A percentile compares a stretch with the other conserved stretches of the same genome.
Evolutionary conservation across 2,113 vertebrate species (phyloP).

Genomic region (Nibea albiflora): DNA sequence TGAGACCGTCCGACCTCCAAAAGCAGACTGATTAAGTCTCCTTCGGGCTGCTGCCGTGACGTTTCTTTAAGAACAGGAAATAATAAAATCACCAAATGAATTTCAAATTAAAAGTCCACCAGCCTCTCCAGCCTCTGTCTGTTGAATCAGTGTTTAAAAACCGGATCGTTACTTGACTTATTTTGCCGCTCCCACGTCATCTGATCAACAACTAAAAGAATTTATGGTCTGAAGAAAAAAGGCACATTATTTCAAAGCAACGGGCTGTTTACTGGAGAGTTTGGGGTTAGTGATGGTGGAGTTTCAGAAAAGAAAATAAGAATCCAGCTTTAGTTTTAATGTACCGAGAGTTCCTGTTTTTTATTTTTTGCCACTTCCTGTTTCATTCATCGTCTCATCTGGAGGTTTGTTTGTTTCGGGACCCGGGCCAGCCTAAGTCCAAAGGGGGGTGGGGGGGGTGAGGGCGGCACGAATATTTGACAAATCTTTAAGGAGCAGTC

Average conservation of each 20-base stretch:
- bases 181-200: neutral
- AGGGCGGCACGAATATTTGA: neutral
- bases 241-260: slow-evolving; percentile 55
- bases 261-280: neutral
- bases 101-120: neutral
- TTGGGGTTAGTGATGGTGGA: neutral
- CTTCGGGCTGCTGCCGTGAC: neutral
- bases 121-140: neutral
- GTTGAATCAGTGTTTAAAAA: neutral
- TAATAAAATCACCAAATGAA: neutral
- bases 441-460: neutral
- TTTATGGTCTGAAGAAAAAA: slow-evolving; percentile 46
- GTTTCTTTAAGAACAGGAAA: neutral
- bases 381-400: slow-evolving; percentile 14
- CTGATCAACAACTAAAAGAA: slow-evolving; percentile 1
- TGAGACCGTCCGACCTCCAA: neutral
- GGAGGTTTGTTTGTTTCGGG: slow-evolving; percentile 39
- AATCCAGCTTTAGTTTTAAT: slow-evolving; percentile 22
- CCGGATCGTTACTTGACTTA: neutral
- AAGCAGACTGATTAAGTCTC: neutral
- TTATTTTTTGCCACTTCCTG: neutral
- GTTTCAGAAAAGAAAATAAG: neutral
- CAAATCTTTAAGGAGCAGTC: slow-evolving; percentile 16
- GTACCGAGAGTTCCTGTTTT: neutral
- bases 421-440: slow-evolving; percentile 67